Base-by-base conservation (phyloP, 2,113 vertebrate species). In the Oreochromis niloticus region DNA sequence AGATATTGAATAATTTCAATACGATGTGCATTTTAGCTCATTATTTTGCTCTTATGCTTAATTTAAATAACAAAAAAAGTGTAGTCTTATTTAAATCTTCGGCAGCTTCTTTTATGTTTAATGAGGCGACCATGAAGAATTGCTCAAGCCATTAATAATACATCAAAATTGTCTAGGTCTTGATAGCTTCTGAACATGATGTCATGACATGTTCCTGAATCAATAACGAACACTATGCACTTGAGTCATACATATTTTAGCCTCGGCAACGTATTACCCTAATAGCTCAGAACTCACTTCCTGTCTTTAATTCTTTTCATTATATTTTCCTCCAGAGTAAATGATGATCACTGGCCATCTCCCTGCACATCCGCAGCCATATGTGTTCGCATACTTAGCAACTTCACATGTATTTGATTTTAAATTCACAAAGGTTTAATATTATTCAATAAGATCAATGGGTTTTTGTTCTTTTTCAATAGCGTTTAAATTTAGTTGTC, bases 101-200 rank as follows among this genome's bases (percentile, higher is more conserved):
- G 0, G 52, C 80, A 34, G 39, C 75, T 41, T 84, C 78, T 59
- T 93, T 90, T 86, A 84, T 93, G 91, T 92, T 90, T 89, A 93
- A 94, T 94, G 92, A 91, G 79, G 71, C 48, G 2, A 63, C 82
- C 87, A 71, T 91, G 82, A 94, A 89, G 82, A 80, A 82, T 83
- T 43, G 87, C 91, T 84, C 80, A 9, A 79, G 39, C 79, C 87
- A 87, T 95, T 93, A 94, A 95, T 95, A 94, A 95, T 94, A 91
- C 41, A 95, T 93, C 41, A 89, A 46, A 54, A 68, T 85, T 57
- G 93, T 92, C 92, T 88, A 91, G 89, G 63, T 88, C 88, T 81
- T 86, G 46, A 87, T 91, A 88, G 92, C 92, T 89, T 81, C 91
- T 73, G 83, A 93, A 91, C 89, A 89, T 87, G 91, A 91, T 93